Conservation (phyloP, 2,797 vertebrate genomes). For the Hypotaenidia okinawae region DNA sequence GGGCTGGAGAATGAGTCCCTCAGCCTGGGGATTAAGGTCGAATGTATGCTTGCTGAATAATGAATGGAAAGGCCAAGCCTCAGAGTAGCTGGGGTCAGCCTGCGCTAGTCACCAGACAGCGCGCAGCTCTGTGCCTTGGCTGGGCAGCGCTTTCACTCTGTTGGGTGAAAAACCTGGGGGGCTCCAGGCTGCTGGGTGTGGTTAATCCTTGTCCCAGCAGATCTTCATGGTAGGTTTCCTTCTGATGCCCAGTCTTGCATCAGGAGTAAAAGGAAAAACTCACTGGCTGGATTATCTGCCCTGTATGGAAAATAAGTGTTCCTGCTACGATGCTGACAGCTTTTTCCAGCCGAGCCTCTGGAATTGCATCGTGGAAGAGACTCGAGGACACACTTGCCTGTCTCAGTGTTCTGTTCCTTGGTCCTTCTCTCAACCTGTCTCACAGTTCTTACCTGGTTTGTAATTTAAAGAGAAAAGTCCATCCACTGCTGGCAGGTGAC, state of each 20-base stretch:
- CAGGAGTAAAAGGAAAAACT: not conserved
- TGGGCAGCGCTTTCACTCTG: not conserved
- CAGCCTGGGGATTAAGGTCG: not conserved
- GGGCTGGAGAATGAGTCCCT: not conserved
- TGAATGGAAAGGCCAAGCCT: not conserved
- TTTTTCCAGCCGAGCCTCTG: not conserved
- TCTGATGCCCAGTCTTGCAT: not conserved
- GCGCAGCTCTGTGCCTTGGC: not conserved
- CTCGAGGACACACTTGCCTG: not conserved
- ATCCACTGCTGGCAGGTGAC: not conserved
- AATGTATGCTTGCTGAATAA: not conserved
- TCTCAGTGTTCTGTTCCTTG: not conserved
- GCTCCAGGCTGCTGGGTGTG: not conserved
- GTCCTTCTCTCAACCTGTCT: not conserved
- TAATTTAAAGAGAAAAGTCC: not conserved
- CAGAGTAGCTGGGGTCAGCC: not conserved
- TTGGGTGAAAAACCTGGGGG: not conserved
- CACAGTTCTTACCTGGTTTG: slow-evolving; percentile 38
- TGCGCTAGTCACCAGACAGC: not conserved
- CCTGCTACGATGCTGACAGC: not conserved
- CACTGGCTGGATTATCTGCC: not conserved
- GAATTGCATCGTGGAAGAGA: not conserved
- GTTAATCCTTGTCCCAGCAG: not conserved
- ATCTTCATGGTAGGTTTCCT: not conserved
- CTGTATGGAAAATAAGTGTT: not conserved